Conservation (phyloP, 2,113 vertebrate species). For the Cynocephalus volans region DNA sequence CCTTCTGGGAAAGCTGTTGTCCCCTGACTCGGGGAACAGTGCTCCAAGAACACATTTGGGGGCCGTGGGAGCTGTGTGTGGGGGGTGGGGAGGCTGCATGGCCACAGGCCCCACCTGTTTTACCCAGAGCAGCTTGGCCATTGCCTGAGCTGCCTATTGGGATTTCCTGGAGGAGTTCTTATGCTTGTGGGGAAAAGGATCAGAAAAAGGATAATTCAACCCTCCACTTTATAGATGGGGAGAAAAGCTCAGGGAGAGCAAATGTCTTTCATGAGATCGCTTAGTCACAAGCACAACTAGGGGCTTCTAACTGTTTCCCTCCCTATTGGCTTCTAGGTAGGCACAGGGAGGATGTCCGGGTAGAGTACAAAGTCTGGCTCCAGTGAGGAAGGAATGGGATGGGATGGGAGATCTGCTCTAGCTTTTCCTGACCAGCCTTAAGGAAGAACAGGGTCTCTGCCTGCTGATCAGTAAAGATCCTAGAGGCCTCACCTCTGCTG, state of each 20-base stretch:
- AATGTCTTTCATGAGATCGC: background rate
- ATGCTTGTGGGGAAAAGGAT: background rate
- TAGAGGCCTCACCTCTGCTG: conserved; percentile 80
- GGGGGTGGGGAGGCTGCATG: background rate
- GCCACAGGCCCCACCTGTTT: background rate
- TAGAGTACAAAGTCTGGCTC: conserved; percentile 5
- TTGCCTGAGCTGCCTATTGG: accelerated
- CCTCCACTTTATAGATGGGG: background rate
- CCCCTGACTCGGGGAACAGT: background rate
- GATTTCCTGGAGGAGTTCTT: background rate
- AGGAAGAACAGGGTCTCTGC: conserved; percentile 78
- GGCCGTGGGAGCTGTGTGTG: background rate
- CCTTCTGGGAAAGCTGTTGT: background rate
- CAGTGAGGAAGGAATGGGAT: background rate
- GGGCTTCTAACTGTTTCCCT: background rate
- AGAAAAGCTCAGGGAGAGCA: background rate
- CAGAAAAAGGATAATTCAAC: background rate
- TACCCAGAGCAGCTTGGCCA: background rate
- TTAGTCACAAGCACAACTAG: background rate
- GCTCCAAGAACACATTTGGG: background rate
- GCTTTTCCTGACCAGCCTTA: conserved; percentile 78
- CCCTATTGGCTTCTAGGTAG: background rate
- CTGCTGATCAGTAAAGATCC: conserved; percentile 84
- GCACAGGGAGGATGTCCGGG: background rate
- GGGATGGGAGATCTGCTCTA: conserved; percentile 60